Evolutionary conservation across 2,797 vertebrate genomes (phyloP).

Genomic region (Paramormyrops hopkinsi): DNA sequence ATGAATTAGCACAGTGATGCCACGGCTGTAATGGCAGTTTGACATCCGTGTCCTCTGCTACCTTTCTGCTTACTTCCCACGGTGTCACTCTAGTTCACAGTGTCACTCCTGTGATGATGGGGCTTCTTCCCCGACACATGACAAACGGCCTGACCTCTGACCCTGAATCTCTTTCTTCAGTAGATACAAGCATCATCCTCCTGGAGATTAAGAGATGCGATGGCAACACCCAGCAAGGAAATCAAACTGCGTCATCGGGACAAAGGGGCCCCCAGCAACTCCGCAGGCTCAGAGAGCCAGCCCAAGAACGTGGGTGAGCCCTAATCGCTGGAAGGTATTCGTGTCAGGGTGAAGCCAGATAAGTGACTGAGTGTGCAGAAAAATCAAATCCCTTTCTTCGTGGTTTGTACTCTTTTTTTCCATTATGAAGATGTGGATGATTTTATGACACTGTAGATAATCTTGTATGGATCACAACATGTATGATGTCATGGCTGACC

Average conservation of each 20-base stretch:
- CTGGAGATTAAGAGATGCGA: conserved; percentile 35
- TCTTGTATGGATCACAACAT: not conserved
- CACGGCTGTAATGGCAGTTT: not conserved
- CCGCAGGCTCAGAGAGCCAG: conserved; percentile 20
- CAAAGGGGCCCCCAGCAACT: conserved; percentile 14
- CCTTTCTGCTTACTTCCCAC: not conserved
- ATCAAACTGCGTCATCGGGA: conserved; percentile 38
- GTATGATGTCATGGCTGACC: not conserved
- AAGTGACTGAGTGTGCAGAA: not conserved
- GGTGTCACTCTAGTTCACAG: not conserved
- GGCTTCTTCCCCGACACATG: not conserved
- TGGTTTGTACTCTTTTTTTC: not conserved
- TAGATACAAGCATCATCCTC: not conserved
- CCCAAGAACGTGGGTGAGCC: conserved; percentile 39
- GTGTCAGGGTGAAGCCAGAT: no score
- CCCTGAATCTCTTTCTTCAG: not conserved
- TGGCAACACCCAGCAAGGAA: conserved; percentile 44
- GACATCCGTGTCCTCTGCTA: not conserved
- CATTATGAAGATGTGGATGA: not conserved
- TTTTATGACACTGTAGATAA: not conserved
- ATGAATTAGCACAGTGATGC: not conserved
- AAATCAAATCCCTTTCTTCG: not conserved
- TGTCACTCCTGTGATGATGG: not conserved
- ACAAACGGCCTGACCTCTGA: not conserved
- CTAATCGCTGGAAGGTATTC: not conserved